These are phyloP conservation scores for Cephus sareptanus DNA, from an alignment of 2,888 invertebrate genomes.

Conservation along the genomic window DNA sequence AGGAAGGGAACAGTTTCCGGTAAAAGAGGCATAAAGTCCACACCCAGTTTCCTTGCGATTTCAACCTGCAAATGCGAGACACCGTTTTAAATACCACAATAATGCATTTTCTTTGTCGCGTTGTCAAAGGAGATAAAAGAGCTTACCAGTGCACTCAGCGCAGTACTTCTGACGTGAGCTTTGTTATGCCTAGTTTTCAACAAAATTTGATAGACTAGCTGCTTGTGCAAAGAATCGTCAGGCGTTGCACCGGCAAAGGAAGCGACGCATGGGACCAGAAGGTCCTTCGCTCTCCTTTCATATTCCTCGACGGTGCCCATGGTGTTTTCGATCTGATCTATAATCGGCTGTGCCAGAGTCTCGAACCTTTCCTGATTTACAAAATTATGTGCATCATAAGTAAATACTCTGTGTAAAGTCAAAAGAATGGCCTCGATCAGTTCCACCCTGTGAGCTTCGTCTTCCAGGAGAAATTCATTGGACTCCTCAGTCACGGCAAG, in stretches of 20 bases:
- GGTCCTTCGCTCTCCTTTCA: conserved; percentile 70
- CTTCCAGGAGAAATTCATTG: conserved; percentile 70
- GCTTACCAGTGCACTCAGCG: conserved; percentile 52
- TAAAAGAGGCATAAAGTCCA: conserved; percentile 87
- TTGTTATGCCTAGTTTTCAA: conserved; percentile 85
- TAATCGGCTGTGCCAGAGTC: conserved; percentile 84
- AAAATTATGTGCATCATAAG: conserved; percentile 86
- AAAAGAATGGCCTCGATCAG: conserved; percentile 79
- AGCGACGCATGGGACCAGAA: conserved; percentile 83
- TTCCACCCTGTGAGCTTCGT: conserved; percentile 51
- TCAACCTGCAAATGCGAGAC: conserved; percentile 67
- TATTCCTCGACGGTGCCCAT: conserved; percentile 73
- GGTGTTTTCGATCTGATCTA: conserved; percentile 88
- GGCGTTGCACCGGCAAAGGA: conserved; percentile 85
- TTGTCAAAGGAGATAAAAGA: background rate
- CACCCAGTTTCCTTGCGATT: conserved; percentile 85
- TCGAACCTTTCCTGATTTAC: conserved; percentile 88
- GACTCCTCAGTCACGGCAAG: conserved; percentile 69
- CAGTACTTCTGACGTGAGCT: conserved; percentile 72
- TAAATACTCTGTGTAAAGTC: conserved; percentile 82
- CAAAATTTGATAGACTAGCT: conserved; percentile 89
- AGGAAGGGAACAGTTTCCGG: conserved; percentile 96
- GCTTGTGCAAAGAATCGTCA: conserved; percentile 90
- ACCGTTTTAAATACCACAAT: background rate
- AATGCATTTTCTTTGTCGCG: background rate